A percentile compares a stretch with the other conserved stretches of the same genome.
Conservation (phyloP, 1,140 invertebrate genomes). For the Meloidogyne floridensis region DNA sequence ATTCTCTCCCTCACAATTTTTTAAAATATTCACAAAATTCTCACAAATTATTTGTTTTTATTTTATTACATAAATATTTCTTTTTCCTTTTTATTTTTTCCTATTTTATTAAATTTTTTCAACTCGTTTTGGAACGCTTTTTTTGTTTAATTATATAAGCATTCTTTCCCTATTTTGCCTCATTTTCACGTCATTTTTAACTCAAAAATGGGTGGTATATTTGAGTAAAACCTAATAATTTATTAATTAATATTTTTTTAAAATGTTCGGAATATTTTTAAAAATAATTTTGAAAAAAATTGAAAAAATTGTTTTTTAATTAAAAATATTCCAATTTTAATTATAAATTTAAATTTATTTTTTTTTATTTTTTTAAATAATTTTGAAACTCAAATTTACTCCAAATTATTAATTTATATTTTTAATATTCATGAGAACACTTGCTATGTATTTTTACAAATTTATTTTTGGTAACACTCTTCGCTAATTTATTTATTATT, state of each 20-base stretch:
- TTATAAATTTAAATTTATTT: too few species aligned
- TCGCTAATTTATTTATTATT: too few species aligned
- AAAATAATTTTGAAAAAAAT: too few species aligned
- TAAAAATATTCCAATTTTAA: too few species aligned
- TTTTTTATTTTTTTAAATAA: too few species aligned
- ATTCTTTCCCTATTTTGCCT: background rate
- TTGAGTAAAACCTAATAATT: background rate
- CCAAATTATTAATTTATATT: too few species aligned
- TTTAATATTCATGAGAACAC: too few species aligned
- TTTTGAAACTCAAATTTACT: too few species aligned
- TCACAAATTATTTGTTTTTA: background rate
- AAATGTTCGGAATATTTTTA: too few species aligned
- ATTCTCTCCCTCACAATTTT: background rate
- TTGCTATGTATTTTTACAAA: too few species aligned
- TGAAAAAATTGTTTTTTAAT: too few species aligned
- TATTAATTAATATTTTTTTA: background rate
- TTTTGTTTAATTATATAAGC: background rate
- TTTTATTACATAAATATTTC: background rate
- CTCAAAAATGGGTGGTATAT: background rate
- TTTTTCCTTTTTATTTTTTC: background rate
- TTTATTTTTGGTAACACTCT: too few species aligned
- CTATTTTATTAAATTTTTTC: background rate
- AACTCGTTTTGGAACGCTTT: conserved; percentile 3
- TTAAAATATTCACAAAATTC: background rate
- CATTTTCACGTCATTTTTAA: background rate